phyloP scores from a whole-genome alignment of 2,113 vertebrate species.

The Buteo buteo region DNA sequence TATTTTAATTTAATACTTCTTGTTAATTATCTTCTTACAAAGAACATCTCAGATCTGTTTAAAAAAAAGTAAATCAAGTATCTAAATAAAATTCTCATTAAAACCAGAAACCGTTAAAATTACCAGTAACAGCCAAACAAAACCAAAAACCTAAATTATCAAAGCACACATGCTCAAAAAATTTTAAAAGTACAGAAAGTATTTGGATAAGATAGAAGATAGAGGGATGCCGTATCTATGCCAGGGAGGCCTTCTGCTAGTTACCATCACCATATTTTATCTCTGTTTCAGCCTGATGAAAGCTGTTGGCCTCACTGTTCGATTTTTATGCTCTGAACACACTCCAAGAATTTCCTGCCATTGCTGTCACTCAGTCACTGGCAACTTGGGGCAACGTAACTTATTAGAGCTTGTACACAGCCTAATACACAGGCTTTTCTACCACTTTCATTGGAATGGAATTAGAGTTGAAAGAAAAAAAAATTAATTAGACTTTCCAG shows the following conservation, averaged over 20 bases:
- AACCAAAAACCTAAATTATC: background rate
- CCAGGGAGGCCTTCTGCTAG: constrained; percentile 15
- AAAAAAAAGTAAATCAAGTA: background rate
- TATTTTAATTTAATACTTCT: background rate
- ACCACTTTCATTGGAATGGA: background rate
- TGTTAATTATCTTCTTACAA: background rate
- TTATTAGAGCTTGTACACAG: background rate
- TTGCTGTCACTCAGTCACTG: background rate
- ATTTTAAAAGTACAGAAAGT: background rate
- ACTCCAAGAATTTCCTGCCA: background rate
- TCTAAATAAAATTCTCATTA: background rate
- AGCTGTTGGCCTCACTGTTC: constrained; percentile 7
- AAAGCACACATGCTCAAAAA: background rate
- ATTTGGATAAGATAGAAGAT: background rate
- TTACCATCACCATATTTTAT: background rate
- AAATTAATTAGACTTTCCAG: background rate
- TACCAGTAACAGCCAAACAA: background rate
- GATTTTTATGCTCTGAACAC: background rate
- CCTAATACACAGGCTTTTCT: background rate
- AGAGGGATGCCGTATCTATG: background rate
- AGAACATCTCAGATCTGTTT: background rate
- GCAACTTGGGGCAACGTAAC: background rate
- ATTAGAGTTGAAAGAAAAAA: background rate
- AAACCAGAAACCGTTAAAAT: background rate
- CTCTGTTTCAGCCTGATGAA: constrained; percentile 3